Evolutionary conservation across 1,140 invertebrate genomes (phyloP).

Genomic region (Eupristina koningsbergeri): DNA sequence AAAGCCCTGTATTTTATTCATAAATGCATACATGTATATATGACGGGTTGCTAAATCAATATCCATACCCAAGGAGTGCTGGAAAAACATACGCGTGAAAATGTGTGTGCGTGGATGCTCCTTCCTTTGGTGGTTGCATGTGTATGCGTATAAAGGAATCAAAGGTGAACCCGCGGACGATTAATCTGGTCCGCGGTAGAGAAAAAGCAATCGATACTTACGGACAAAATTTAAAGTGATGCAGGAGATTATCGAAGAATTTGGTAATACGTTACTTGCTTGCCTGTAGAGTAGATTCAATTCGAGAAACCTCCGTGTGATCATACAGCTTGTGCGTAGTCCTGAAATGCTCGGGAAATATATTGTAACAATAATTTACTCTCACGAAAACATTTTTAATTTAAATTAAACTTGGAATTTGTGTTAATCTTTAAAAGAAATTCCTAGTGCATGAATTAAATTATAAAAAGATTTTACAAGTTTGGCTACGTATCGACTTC

Average conservation of each 20-base stretch:
- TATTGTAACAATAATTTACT: too few relatives aligned
- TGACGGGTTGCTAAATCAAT: constrained; percentile 30
- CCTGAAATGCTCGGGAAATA: too few relatives aligned
- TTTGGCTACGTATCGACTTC: too few relatives aligned
- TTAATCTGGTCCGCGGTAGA: neutral
- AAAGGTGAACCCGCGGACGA: neutral
- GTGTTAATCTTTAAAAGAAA: too few relatives aligned
- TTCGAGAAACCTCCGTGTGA: neutral
- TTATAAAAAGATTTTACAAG: too few relatives aligned
- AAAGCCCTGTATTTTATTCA: constrained; percentile 48
- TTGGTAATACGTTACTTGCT: neutral
- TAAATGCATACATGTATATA: constrained; percentile 37
- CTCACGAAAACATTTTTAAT: too few relatives aligned
- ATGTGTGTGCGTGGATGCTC: neutral
- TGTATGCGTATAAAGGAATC: neutral
- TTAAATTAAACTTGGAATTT: too few relatives aligned
- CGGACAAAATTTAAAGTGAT: constrained; percentile 20
- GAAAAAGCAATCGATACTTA: neutral
- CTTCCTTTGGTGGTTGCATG: too few relatives aligned
- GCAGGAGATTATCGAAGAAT: constrained; percentile 3
- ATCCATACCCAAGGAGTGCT: neutral
- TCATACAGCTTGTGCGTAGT: too few relatives aligned
- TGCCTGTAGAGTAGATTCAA: neutral
- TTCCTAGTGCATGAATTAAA: too few relatives aligned
- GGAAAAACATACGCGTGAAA: neutral